Percentiles rank a stretch among this genome's conserved stretches.
These are phyloP conservation scores for Pollenia angustigena DNA, from an alignment of 2,888 invertebrate species.

Conservation along the genomic window DNA sequence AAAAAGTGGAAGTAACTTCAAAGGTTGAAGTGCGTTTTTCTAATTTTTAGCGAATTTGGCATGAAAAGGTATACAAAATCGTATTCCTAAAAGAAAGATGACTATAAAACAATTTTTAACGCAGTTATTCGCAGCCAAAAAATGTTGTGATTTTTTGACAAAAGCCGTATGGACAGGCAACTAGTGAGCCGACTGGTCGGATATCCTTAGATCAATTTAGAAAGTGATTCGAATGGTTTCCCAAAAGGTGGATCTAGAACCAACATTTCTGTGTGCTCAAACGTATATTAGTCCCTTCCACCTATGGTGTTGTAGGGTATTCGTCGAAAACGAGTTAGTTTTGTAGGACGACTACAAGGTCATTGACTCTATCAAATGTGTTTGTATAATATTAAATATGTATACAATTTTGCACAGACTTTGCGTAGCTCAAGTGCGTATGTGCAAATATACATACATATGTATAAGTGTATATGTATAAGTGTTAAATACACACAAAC, in stretches of 20 bases:
- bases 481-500: not conserved
- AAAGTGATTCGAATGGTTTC: not conserved
- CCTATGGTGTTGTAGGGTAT: not conserved
- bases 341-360: slow-evolving; percentile 49
- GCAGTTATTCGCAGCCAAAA: too few relatives aligned
- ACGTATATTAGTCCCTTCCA: too few relatives aligned
- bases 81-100: too few relatives aligned
- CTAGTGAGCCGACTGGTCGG: too few relatives aligned
- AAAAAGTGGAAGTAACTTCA: too few relatives aligned
- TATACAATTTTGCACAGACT: slow-evolving; percentile 32
- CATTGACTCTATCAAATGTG: slow-evolving; percentile 62
- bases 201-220: too few relatives aligned
- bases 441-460: not conserved
- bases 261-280: not conserved
- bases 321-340: not conserved
- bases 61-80: too few relatives aligned
- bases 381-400: not conserved
- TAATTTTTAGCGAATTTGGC: too few relatives aligned
- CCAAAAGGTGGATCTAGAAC: slow-evolving; percentile 9
- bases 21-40: too few relatives aligned
- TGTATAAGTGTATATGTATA: not conserved
- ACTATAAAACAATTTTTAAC: too few relatives aligned
- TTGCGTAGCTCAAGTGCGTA: not conserved
- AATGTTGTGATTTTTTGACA: too few relatives aligned
- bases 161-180: too few relatives aligned